Percentiles rank a stretch among this genome's conserved stretches.
These are phyloP conservation scores for Indri indri DNA, from an alignment of 2,113 vertebrate species.

Conservation along the genomic window DNA sequence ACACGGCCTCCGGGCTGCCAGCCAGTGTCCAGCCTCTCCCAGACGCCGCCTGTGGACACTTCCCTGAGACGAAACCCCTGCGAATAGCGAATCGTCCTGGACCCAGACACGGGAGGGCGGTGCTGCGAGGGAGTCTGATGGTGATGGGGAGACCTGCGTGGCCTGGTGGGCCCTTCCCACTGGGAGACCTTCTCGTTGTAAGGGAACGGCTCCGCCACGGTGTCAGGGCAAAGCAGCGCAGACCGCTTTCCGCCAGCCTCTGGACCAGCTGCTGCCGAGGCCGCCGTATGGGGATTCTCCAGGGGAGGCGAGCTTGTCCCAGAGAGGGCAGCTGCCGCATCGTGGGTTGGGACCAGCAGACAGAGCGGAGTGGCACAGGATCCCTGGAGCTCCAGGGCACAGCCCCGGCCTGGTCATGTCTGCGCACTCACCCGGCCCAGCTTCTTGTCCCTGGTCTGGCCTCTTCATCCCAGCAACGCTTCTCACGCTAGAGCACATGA, in stretches of 20 bases:
- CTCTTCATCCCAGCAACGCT: background rate
- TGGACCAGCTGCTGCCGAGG: background rate
- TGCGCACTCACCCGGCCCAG: rapidly evolving
- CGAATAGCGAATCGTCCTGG: background rate
- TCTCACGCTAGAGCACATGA: background rate
- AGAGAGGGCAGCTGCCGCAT: background rate
- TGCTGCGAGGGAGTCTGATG: background rate
- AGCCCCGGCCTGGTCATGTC: background rate
- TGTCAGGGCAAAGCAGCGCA: too few species aligned
- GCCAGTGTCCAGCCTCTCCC: background rate
- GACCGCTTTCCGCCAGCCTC: rapidly evolving
- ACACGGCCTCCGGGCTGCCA: background rate
- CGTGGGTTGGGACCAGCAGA: background rate
- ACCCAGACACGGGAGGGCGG: background rate
- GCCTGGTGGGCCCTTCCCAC: background rate
- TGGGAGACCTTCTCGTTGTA: rapidly evolving
- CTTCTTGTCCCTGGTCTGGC: too few species aligned
- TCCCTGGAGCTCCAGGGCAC: background rate
- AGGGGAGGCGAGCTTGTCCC: background rate
- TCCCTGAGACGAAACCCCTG: background rate
- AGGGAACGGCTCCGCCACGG: rapidly evolving
- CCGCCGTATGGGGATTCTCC: too few species aligned
- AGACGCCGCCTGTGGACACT: background rate
- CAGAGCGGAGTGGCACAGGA: background rate
- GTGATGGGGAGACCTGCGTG: background rate